Percentiles rank a stretch among this genome's conserved stretches.
These are phyloP conservation scores for Myrmecobius fasciatus DNA, from an alignment of 2,113 vertebrate species.

Conservation along the genomic window DNA sequence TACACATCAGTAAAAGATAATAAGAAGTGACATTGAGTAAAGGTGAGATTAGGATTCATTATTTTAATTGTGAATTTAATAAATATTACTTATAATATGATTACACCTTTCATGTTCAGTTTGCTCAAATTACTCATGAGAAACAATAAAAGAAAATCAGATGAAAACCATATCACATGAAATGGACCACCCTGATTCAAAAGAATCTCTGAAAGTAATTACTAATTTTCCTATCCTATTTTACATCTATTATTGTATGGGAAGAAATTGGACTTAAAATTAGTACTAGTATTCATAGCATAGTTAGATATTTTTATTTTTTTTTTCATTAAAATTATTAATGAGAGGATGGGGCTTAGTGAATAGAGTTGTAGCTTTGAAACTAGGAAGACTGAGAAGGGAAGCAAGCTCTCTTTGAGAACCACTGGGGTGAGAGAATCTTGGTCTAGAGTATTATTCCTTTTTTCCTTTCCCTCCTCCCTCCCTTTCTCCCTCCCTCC, in stretches of 20 bases:
- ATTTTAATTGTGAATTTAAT: conserved; percentile 55
- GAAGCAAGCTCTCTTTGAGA: not conserved
- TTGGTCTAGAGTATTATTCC: not conserved
- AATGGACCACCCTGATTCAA: conserved; percentile 18
- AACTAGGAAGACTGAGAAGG: not conserved
- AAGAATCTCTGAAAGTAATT: conserved; percentile 28
- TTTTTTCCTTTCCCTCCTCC: too few relatives aligned
- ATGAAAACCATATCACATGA: not conserved
- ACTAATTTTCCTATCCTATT: conserved; percentile 15
- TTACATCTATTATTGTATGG: not conserved
- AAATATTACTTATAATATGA: conserved; percentile 30
- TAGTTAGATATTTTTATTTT: conserved; percentile 43
- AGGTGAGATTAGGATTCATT: conserved; percentile 34
- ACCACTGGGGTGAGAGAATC: not conserved
- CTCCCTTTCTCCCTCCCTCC: not conserved
- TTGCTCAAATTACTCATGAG: conserved; percentile 30
- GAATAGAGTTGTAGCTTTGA: not conserved
- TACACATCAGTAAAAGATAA: conserved; percentile 19
- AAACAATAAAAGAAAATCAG: conserved; percentile 34
- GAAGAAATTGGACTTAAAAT: conserved; percentile 4
- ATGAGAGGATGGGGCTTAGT: not conserved
- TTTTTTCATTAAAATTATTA: not conserved
- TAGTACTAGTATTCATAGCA: conserved; percentile 17
- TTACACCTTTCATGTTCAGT: conserved; percentile 31
- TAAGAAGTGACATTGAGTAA: not conserved